These are phyloP conservation scores for Echiichthys vipera DNA, from an alignment of 2,797 vertebrate species.

Conservation along the genomic window DNA sequence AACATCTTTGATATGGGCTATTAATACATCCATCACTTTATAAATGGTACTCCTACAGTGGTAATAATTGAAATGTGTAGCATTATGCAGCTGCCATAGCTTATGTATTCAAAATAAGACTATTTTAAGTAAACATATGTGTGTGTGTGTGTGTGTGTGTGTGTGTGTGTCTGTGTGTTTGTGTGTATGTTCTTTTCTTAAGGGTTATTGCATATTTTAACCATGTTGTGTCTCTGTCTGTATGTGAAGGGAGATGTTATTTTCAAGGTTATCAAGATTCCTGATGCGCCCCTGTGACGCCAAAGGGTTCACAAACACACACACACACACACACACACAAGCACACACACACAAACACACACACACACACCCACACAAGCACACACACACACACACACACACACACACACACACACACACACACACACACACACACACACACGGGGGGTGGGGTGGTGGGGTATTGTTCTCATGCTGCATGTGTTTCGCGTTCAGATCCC, in stretches of 20 bases:
- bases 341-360: background rate
- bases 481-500: constrained; percentile 6
- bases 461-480: background rate
- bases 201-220: too few relatives aligned
- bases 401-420: too few relatives aligned
- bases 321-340: background rate
- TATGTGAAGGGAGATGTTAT: constrained; percentile 25
- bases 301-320: constrained; percentile 22
- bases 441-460: too few relatives aligned
- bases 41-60: background rate
- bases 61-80: constrained; percentile 19
- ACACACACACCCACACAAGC: constrained; percentile 13
- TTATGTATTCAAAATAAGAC: background rate
- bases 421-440: too few relatives aligned
- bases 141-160: background rate
- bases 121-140: background rate
- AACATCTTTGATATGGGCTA: background rate
- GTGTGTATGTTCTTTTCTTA: background rate
- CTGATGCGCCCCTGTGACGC: constrained; percentile 52
- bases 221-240: constrained; percentile 10
- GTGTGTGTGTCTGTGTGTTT: background rate
- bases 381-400: too few relatives aligned
- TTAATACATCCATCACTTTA: constrained; percentile 1
- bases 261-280: constrained; percentile 77
- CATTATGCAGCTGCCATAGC: background rate